A percentile compares a stretch with the other conserved stretches of the same genome.
These are phyloP conservation scores for Coreius guichenoti DNA, from an alignment of 2,797 vertebrate genomes.

Conservation along the genomic window DNA sequence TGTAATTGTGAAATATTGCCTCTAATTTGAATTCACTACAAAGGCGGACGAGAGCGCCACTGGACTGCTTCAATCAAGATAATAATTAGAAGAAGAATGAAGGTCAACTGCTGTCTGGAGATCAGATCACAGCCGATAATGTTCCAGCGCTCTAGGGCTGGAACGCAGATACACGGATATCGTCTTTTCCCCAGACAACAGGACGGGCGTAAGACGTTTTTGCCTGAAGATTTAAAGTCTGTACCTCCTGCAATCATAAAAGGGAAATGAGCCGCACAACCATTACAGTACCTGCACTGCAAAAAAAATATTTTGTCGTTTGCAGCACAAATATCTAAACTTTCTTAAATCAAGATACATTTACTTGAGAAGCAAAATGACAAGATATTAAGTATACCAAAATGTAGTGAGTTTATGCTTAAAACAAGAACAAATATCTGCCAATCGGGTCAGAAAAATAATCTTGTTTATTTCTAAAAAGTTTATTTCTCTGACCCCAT, in stretches of 20 bases:
- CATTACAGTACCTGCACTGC: background rate
- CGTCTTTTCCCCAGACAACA: slow-evolving; percentile 28
- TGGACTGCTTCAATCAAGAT: slow-evolving; percentile 53
- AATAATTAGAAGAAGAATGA: slow-evolving; percentile 58
- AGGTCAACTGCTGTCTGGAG: slow-evolving; percentile 61
- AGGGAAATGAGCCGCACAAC: background rate
- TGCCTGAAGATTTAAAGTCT: slow-evolving; percentile 28
- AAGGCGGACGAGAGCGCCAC: slow-evolving; percentile 27
- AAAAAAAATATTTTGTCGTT: background rate
- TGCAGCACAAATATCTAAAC: background rate
- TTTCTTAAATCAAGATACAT: background rate
- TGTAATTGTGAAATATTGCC: slow-evolving; percentile 40
- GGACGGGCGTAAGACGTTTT: slow-evolving; percentile 3
- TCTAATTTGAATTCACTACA: slow-evolving; percentile 36
- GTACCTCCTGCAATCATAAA: background rate
- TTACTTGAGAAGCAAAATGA: background rate
- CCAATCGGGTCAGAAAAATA: too few relatives aligned
- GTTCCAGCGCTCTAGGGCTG: slow-evolving; percentile 25
- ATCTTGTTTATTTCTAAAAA: too few relatives aligned
- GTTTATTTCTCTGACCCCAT: too few relatives aligned
- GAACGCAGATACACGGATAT: slow-evolving; percentile 29
- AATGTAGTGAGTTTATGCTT: too few relatives aligned
- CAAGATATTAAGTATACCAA: too few relatives aligned
- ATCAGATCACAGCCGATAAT: slow-evolving; percentile 53
- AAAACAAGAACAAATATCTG: too few relatives aligned